Evolutionary conservation across 2,113 vertebrate genomes (phyloP).

Genomic region (Mesitornis unicolor): DNA sequence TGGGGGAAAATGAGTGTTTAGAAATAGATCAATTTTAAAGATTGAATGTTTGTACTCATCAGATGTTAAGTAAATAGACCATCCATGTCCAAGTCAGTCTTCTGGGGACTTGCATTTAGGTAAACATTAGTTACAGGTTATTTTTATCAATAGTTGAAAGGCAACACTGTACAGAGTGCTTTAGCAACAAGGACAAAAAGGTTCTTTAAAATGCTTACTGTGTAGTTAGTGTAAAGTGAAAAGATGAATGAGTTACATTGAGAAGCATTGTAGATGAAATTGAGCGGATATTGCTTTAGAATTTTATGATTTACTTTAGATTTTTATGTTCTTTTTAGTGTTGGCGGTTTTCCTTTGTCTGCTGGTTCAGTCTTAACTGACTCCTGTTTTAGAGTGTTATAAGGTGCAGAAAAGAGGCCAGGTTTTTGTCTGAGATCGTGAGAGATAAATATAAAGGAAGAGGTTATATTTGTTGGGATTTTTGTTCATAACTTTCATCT

Average conservation of each 20-base stretch:
- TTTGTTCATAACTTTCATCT: neutral
- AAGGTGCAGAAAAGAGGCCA: neutral
- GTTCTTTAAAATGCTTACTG: neutral
- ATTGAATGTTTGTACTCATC: constrained; percentile 22
- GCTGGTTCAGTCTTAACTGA: neutral
- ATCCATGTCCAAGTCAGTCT: constrained; percentile 25
- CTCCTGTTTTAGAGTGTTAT: neutral
- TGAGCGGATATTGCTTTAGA: neutral
- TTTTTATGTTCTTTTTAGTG: neutral
- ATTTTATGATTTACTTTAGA: neutral
- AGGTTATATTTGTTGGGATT: neutral
- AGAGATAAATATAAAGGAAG: neutral
- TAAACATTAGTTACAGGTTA: neutral
- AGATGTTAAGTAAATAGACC: constrained; percentile 51
- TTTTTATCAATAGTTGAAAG: constrained; percentile 33
- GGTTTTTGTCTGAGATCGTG: neutral
- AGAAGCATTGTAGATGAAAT: neutral
- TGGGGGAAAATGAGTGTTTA: constrained; percentile 49
- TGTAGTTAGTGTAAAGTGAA: neutral
- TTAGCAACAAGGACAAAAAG: neutral
- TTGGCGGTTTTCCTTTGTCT: neutral
- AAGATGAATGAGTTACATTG: neutral
- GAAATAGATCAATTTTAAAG: constrained; percentile 60
- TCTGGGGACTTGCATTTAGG: neutral
- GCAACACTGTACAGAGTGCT: neutral